Evolutionary conservation across 2,888 invertebrate species (phyloP).

Genomic region (Gryllus longicercus): DNA sequence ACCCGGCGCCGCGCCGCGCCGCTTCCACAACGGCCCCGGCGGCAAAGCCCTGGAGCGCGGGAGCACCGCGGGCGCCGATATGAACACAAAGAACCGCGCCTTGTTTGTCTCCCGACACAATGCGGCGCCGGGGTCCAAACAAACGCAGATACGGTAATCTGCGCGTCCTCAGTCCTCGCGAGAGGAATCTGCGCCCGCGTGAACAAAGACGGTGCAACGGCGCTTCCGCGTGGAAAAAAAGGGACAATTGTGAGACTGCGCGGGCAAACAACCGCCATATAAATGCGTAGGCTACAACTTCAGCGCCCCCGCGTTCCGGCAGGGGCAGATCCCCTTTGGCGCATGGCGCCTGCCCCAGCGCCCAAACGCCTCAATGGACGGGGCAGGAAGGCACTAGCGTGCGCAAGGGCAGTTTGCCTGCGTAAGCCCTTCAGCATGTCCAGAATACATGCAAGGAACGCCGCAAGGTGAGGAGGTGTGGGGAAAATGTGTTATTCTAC

Average conservation of each 20-base stretch:
- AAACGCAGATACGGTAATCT: slow-evolving; percentile 17
- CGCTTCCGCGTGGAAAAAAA: not conserved
- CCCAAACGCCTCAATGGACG: no score
- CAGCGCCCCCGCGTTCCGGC: no score
- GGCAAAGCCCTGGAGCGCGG: not conserved
- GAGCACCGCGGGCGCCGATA: not conserved
- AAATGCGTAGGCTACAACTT: no score
- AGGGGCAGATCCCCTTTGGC: no score
- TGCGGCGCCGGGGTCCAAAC: not conserved
- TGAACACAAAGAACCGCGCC: not conserved
- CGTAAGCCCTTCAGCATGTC: no score
- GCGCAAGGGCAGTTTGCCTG: no score
- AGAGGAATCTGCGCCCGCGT: not conserved
- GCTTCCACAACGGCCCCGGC: not conserved
- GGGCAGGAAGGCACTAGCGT: no score
- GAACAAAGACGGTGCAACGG: not conserved
- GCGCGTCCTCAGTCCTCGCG: not conserved
- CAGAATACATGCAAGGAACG: no score
- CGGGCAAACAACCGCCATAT: no score
- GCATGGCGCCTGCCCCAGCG: no score
- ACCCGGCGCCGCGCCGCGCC: not conserved
- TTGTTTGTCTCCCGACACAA: slow-evolving; percentile 4
- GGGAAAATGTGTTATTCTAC: no score
- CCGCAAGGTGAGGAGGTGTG: no score
- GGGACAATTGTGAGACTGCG: not conserved